Base-by-base conservation (phyloP, 2,113 vertebrate species). In the Ciconia stormi region DNA sequence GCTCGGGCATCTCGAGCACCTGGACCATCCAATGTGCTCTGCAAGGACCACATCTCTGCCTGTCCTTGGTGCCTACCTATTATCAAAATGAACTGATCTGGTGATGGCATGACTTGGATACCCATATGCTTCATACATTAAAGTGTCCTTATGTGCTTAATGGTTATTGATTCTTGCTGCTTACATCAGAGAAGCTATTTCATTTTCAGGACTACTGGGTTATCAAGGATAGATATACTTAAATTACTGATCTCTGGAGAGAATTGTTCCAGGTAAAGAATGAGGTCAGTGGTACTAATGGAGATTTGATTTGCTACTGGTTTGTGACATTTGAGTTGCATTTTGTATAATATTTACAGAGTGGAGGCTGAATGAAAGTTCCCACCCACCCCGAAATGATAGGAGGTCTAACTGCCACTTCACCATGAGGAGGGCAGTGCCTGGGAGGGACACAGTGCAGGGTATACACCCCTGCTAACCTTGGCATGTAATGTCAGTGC, bases 161-260 rank as follows among this genome's bases (percentile, higher is more conserved):
- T 97, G 89, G 82, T 72, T 98, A 98, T 98, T 97, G 96, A 98
- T 98, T 97, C 93, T 93, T 78, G 69, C 88, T 95, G 83, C 94
- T 92, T 90, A 97, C 94, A 96, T 92, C 93, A 95, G 95, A 97
- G 95, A 94, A 90, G 58, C 82, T 77, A 89, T 96, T 98, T 98
- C 94, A 96, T 98, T 98, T 97, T 94, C 94, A 95, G 89, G 70
- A 80, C 74, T 95, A 70, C 46, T 85, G 82, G 38, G 89, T 96
- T 97, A 97, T 91, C 83, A 90, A 61, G 61, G 63, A 86, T 96
- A 96, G 89, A 94, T 91, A 92, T 67, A 93, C 94, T 96, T 97
- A 97, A 97, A 96, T 97, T 94, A 93, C 81, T 93, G 82, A 66
- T 91, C 93, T 95, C 87, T 97, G 87, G 95, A 94, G 77, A 93